phyloP scores from a whole-genome alignment of 2,888 invertebrate species.

The Drosophila neonasuta region DNA sequence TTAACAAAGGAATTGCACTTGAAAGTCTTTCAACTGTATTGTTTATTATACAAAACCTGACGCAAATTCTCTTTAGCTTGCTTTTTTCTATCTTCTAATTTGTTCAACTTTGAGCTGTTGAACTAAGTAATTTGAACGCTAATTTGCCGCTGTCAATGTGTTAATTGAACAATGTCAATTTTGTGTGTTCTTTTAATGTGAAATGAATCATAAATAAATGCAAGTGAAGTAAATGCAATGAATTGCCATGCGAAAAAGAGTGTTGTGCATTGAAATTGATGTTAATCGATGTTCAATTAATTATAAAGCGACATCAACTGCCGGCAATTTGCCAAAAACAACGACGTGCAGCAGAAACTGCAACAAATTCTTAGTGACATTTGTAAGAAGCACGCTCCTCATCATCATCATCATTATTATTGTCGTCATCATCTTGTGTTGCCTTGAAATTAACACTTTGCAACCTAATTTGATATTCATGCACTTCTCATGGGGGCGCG shows the following conservation, averaged over 20 bases:
- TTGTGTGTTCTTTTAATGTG: conserved; percentile 5
- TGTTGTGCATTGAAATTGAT: conserved; percentile 44
- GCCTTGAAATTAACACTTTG: conserved; percentile 75
- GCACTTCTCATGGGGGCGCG: conserved; percentile 65
- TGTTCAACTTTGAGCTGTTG: conserved; percentile 2
- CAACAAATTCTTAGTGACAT: conserved; percentile 23
- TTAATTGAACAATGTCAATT: conserved; percentile 42
- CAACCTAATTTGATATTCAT: conserved; percentile 75
- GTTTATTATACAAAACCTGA: background rate
- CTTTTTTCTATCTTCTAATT: background rate
- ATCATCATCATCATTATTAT: background rate
- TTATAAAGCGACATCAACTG: conserved; percentile 43
- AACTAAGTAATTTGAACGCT: conserved; percentile 30
- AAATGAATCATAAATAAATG: conserved; percentile 10
- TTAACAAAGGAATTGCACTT: conserved; percentile 5
- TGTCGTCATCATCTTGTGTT: conserved; percentile 8
- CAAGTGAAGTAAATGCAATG: conserved; percentile 14
- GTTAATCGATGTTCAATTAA: conserved; percentile 60
- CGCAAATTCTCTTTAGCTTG: background rate
- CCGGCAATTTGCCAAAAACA: conserved; percentile 43
- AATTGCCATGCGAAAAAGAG: conserved; percentile 17
- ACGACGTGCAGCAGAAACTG: conserved; percentile 8
- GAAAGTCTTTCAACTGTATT: conserved; percentile 1
- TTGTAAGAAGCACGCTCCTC: conserved; percentile 15
- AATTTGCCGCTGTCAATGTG: conserved; percentile 56